A percentile compares a stretch with the other conserved stretches of the same genome.
phyloP scores from a whole-genome alignment of 2,888 invertebrate genomes.

The Tuta absoluta region DNA sequence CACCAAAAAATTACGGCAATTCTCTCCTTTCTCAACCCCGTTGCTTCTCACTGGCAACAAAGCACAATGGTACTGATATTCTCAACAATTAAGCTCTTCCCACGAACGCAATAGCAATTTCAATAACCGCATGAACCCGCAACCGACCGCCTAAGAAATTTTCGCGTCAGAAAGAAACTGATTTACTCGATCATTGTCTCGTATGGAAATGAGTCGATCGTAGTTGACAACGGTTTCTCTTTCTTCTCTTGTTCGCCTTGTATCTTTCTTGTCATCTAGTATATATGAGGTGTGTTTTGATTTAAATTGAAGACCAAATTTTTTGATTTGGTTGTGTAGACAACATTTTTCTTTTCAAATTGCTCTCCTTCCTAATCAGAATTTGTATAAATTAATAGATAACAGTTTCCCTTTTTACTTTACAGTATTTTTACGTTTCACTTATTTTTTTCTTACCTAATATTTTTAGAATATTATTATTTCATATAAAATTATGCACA shows the following conservation, averaged over 20 bases:
- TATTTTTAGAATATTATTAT: background rate
- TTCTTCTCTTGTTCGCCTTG: constrained; percentile 26
- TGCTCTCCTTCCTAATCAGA: background rate
- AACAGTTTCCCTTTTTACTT: background rate
- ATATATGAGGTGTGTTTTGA: background rate
- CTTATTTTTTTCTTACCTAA: background rate
- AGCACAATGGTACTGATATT: constrained; percentile 48
- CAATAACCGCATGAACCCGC: constrained; percentile 42
- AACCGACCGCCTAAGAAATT: constrained; percentile 31
- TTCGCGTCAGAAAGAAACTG: constrained; percentile 43
- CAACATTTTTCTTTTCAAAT: background rate
- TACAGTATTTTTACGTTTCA: background rate
- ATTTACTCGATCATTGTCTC: constrained; percentile 51
- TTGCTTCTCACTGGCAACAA: constrained; percentile 56
- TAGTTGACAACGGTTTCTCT: constrained; percentile 31
- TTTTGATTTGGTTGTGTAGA: background rate
- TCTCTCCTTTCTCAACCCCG: constrained; percentile 48
- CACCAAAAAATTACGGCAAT: constrained; percentile 41
- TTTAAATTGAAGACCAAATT: no score
- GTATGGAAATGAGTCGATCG: constrained; percentile 39
- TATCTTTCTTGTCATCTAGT: background rate
- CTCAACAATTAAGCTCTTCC: constrained; percentile 61
- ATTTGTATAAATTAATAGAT: no score
- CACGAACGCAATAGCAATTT: constrained; percentile 57
- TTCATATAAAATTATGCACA: background rate